These are phyloP conservation scores for Sebastes alutus DNA, from an alignment of 2,797 vertebrate genomes.

Conservation along the genomic window DNA sequence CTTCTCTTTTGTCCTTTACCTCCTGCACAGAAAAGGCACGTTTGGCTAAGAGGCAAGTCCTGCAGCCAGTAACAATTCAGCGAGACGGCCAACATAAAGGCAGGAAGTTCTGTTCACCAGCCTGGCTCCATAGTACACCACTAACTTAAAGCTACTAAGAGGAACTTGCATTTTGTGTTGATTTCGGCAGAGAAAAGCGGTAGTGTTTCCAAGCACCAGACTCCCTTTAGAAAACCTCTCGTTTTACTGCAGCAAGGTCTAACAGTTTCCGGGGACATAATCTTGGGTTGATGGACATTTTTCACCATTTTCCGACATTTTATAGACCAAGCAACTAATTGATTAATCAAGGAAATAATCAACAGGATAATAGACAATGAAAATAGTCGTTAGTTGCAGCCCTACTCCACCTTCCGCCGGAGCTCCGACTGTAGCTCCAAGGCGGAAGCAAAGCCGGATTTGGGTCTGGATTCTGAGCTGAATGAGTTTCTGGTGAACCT, in stretches of 20 bases:
- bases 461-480: too few species aligned
- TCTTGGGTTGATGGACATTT: too few species aligned
- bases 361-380: too few species aligned
- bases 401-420: too few species aligned
- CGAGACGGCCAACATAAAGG: not conserved
- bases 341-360: too few species aligned
- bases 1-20: not conserved
- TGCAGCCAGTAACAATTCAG: not conserved
- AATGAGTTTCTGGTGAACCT: too few species aligned
- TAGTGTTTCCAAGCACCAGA: not conserved
- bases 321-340: too few species aligned
- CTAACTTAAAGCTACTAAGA: not conserved
- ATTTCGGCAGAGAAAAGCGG: not conserved
- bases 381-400: too few species aligned
- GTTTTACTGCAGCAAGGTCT: not conserved
- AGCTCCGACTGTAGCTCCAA: too few species aligned
- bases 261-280: too few species aligned
- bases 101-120: not conserved
- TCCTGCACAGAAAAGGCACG: not conserved
- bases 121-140: not conserved
- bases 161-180: not conserved
- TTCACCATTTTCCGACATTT: too few species aligned
- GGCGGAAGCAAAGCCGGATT: too few species aligned
- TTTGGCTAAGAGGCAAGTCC: not conserved
- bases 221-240: not conserved